A percentile compares a stretch with the other conserved stretches of the same genome.
Conservation (phyloP, 2,888 invertebrate species). For the Platycnemis pennipes region DNA sequence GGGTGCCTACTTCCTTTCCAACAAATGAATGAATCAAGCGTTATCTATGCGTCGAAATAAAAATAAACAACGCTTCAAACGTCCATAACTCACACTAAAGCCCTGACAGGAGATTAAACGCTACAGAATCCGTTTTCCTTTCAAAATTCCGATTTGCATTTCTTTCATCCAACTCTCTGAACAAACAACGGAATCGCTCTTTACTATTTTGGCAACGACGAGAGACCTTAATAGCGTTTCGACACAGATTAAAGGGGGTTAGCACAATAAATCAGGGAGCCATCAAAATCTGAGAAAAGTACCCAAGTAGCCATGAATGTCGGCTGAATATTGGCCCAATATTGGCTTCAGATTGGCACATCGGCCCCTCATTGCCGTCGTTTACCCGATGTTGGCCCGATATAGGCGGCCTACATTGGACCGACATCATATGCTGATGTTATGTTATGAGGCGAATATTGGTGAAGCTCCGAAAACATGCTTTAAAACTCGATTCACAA, state of each 20-base stretch:
- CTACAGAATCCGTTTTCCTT: background rate
- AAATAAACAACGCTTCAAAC: background rate
- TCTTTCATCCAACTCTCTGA: background rate
- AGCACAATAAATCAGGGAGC: background rate
- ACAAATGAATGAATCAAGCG: background rate
- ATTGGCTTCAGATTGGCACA: too few species aligned
- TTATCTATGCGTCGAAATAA: background rate
- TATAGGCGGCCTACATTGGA: too few species aligned
- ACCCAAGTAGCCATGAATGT: background rate
- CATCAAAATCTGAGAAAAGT: background rate
- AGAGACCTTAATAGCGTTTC: background rate
- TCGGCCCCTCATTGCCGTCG: too few species aligned
- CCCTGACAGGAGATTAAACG: background rate
- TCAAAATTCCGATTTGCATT: background rate
- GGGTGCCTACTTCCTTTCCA: too few species aligned
- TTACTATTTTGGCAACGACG: background rate
- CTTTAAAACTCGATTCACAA: too few species aligned
- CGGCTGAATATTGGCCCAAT: too few species aligned
- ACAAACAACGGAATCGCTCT: background rate
- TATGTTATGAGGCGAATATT: too few species aligned
- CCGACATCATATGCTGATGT: too few species aligned
- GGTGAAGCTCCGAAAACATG: too few species aligned
- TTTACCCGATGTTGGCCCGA: too few species aligned
- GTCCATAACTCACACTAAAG: background rate
- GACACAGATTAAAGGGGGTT: background rate